Percentiles rank a stretch among this genome's conserved stretches.
These are phyloP conservation scores for Crypturellus tataupa DNA, from an alignment of 2,797 vertebrate species.

Conservation along the genomic window DNA sequence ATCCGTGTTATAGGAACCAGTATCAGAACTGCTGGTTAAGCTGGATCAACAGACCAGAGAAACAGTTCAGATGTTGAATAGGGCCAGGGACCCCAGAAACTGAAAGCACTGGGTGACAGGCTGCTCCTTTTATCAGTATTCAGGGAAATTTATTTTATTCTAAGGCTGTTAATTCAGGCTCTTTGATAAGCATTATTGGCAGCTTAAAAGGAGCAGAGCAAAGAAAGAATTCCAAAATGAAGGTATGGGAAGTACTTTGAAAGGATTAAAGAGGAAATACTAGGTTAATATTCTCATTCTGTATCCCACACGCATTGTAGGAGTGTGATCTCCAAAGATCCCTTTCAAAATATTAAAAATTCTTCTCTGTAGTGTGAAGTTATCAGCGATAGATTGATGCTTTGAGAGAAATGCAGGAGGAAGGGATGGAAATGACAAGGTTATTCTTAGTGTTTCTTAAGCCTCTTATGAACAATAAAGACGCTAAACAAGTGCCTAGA, in stretches of 20 bases:
- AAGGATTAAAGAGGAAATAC: neutral
- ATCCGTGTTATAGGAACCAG: neutral
- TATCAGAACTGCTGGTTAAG: rapidly evolving
- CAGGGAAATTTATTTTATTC: neutral
- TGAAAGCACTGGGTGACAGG: neutral
- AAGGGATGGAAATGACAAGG: neutral
- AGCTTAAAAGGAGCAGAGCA: neutral
- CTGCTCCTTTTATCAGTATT: neutral
- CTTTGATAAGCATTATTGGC: neutral
- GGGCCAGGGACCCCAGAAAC: rapidly evolving
- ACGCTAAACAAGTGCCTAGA: neutral
- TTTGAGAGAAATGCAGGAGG: neutral
- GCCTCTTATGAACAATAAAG: conserved; percentile 17
- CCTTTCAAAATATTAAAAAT: neutral
- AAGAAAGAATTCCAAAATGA: neutral
- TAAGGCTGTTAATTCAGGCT: neutral
- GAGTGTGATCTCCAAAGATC: neutral
- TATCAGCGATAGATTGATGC: neutral
- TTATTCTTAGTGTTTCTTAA: conserved; percentile 56
- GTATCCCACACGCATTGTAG: neutral
- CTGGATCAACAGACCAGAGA: neutral
- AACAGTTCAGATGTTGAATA: neutral
- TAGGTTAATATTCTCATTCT: neutral
- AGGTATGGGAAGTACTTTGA: neutral
- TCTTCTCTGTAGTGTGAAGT: neutral